Conservation (phyloP, 2,113 vertebrate genomes). For the Sphyrna mokarran region DNA sequence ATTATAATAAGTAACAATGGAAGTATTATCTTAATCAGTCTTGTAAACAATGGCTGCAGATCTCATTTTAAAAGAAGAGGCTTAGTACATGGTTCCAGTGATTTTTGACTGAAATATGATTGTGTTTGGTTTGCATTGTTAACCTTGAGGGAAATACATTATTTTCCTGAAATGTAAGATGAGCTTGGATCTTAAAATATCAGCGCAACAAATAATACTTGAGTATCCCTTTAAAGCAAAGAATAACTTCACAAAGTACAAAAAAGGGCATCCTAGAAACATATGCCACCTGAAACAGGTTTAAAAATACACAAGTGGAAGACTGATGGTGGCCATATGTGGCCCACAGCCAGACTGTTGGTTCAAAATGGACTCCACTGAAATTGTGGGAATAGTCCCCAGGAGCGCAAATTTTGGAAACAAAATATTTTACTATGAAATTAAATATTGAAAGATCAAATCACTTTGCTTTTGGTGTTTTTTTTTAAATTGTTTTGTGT, state of each 20-base stretch:
- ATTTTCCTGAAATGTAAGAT: not conserved
- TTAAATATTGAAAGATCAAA: not conserved
- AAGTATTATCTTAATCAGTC: not conserved
- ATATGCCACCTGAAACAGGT: not conserved
- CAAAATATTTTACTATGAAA: not conserved
- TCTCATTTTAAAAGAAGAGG: not conserved
- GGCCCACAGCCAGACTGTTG: not conserved
- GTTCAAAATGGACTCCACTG: not conserved
- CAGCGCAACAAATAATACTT: not conserved
- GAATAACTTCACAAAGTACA: not conserved
- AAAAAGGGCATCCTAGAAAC: not conserved
- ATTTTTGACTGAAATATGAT: not conserved
- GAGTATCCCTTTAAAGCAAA: not conserved
- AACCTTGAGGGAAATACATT: not conserved
- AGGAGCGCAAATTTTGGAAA: not conserved
- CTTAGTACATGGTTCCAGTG: not conserved
- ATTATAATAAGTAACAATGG: not conserved
- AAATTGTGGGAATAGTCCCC: not conserved
- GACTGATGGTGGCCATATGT: not conserved
- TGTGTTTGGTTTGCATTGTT: not conserved
- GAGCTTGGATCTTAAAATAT: not conserved
- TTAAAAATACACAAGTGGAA: not conserved
- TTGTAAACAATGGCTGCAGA: not conserved
- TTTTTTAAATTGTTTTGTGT: conserved; percentile 22
- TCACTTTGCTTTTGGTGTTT: not conserved